Evolutionary conservation across 2,888 invertebrate species (phyloP).

Genomic region (Pseudococcus viburni): DNA sequence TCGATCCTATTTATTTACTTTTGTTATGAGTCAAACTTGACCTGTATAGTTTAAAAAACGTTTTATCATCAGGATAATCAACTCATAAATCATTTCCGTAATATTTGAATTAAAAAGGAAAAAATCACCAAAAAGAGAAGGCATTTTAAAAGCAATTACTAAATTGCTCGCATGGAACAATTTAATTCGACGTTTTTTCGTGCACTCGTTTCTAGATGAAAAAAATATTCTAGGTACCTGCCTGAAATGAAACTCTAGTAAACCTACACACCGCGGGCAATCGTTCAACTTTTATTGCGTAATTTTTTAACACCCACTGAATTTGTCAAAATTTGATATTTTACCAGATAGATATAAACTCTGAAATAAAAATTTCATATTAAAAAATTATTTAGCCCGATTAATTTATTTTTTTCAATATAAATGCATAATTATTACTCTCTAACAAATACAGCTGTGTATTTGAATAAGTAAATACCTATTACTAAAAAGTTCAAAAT

Average conservation of each 20-base stretch:
- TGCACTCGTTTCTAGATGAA: background rate
- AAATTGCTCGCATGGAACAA: background rate
- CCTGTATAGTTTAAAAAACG: too few relatives aligned
- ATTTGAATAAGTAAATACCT: too few relatives aligned
- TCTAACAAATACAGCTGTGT: too few relatives aligned
- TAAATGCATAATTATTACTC: too few relatives aligned
- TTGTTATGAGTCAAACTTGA: too few relatives aligned
- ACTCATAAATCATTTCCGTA: background rate
- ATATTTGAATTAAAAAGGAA: background rate
- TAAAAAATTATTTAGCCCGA: too few relatives aligned
- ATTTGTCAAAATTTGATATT: background rate
- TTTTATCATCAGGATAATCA: background rate
- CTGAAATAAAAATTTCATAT: background rate
- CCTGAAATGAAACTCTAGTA: background rate
- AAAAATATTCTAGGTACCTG: background rate
- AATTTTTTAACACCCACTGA: background rate
- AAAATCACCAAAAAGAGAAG: background rate
- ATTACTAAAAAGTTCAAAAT: too few relatives aligned
- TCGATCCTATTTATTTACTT: too few relatives aligned
- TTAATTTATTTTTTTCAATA: too few relatives aligned
- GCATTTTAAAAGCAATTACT: conserved; percentile 9
- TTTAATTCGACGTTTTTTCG: background rate
- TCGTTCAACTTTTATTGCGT: background rate
- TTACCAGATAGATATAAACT: background rate
- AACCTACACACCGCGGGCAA: background rate